Evolutionary conservation across 2,888 invertebrate genomes (phyloP).

Genomic region (Poecilus cupreus): DNA sequence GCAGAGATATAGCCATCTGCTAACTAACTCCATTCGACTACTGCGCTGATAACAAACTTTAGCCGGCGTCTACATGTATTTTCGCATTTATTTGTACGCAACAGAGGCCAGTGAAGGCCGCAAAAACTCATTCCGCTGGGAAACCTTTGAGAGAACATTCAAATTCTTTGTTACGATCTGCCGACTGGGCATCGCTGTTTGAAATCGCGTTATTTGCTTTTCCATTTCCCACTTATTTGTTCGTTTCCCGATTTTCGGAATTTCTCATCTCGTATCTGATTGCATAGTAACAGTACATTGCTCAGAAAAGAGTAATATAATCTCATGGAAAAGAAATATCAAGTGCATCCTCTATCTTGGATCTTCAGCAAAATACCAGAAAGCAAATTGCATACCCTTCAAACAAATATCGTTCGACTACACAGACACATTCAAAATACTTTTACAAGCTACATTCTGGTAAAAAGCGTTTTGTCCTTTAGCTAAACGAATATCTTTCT

Average conservation of each 20-base stretch:
- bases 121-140: constrained; percentile 22
- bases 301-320: constrained; percentile 57
- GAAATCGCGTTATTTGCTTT: constrained; percentile 37
- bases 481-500: too few species aligned
- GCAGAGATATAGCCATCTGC: neutral
- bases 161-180: constrained; percentile 35
- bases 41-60: neutral
- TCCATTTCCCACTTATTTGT: constrained; percentile 32
- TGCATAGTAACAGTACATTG: neutral
- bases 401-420: too few species aligned
- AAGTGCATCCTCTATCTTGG: too few species aligned
- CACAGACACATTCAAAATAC: too few species aligned
- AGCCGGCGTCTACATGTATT: neutral
- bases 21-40: neutral
- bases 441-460: too few species aligned
- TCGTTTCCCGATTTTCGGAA: neutral
- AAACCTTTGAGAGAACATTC: constrained; percentile 22
- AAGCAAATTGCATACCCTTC: too few species aligned
- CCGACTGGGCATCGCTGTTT: constrained; percentile 5
- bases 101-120: neutral
- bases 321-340: constrained; percentile 56
- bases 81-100: neutral
- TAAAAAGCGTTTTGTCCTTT: too few species aligned
- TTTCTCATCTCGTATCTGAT: constrained; percentile 20
- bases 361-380: too few species aligned